Evolutionary conservation across 2,888 invertebrate species (phyloP).

Genomic region (Agonopterix heracliana): DNA sequence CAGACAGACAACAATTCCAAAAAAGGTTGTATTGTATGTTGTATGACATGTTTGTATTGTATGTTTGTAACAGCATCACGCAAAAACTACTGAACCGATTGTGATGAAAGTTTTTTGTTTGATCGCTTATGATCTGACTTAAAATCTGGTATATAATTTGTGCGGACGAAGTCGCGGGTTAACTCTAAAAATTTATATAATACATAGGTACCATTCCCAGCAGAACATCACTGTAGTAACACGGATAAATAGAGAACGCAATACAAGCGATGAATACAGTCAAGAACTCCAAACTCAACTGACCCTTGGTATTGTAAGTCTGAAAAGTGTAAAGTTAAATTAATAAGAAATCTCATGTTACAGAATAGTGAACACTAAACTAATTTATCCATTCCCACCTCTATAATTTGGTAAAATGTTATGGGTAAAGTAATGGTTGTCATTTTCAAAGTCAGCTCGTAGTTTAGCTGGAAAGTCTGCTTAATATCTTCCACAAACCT

Average conservation of each 20-base stretch:
- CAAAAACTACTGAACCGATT: too few relatives aligned
- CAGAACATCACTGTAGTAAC: constrained; percentile 26
- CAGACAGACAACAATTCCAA: too few relatives aligned
- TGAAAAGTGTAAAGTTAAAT: constrained; percentile 4
- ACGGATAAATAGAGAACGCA: constrained; percentile 20
- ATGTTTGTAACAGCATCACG: too few relatives aligned
- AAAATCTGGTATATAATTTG: too few relatives aligned
- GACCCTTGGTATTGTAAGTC: constrained; percentile 12
- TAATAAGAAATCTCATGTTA: neutral
- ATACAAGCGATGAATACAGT: constrained; percentile 19
- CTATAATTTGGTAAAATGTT: constrained; percentile 19
- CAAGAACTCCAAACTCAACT: constrained; percentile 25
- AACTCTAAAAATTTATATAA: neutral
- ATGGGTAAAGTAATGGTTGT: constrained; percentile 19
- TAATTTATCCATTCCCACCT: constrained; percentile 14
- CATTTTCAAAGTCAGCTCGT: constrained; percentile 19
- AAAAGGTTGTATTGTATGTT: too few relatives aligned
- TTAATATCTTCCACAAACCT: neutral
- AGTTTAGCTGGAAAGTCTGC: constrained; percentile 4
- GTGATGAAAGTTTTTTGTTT: too few relatives aligned
- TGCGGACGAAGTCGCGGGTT: too few relatives aligned
- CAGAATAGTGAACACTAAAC: neutral
- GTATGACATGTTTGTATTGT: too few relatives aligned
- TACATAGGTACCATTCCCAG: constrained; percentile 22
- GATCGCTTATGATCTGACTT: too few relatives aligned